Percentiles rank a stretch among this genome's conserved stretches.
phyloP scores from a whole-genome alignment of 2,797 vertebrate genomes.

The Numenius phaeopus region DNA sequence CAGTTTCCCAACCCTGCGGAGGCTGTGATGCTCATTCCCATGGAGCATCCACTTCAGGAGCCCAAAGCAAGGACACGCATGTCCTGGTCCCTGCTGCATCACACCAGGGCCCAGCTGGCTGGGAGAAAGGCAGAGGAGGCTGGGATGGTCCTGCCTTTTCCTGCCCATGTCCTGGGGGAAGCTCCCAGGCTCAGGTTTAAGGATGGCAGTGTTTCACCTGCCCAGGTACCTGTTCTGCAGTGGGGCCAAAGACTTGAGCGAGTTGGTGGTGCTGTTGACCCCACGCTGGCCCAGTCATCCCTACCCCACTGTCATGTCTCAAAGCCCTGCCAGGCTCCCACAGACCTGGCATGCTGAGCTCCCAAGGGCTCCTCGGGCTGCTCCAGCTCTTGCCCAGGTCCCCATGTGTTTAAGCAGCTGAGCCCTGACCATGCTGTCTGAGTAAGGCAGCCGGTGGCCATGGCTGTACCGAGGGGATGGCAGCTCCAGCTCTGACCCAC shows the following conservation, averaged over 20 bases:
- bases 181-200: neutral
- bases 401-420: neutral
- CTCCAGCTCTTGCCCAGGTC: neutral
- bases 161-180: neutral
- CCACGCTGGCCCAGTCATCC: rapidly evolving
- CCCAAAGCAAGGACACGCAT: neutral
- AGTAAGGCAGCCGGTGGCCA: neutral
- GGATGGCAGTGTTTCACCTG: rapidly evolving
- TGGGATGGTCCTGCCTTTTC: neutral
- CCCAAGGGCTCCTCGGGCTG: neutral
- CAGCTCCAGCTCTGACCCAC: neutral
- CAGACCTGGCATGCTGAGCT: rapidly evolving
- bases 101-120: neutral
- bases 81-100: neutral
- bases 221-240: neutral
- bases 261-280: neutral
- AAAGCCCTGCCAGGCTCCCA: neutral
- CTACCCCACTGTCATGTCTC: rapidly evolving
- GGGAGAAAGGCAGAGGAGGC: neutral
- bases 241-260: neutral
- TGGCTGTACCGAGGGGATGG: rapidly evolving
- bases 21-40: neutral
- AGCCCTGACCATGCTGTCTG: neutral
- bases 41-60: neutral
- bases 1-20: constrained; percentile 19